Percentiles rank a stretch among this genome's conserved stretches.
phyloP scores from a whole-genome alignment of 2,797 vertebrate species.

The Neomorphus geoffroyi region DNA sequence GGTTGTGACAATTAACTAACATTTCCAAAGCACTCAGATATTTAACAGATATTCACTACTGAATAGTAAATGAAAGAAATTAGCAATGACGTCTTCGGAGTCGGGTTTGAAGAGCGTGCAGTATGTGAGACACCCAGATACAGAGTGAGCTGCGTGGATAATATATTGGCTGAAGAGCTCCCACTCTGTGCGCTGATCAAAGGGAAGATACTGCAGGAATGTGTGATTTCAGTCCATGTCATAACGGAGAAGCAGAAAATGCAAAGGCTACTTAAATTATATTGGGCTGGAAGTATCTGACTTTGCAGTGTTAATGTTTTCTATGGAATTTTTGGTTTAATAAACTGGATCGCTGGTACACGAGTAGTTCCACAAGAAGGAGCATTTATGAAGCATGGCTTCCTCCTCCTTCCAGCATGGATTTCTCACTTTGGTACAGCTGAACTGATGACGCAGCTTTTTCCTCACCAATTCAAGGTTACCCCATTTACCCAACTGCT shows the following conservation, averaged over 20 bases:
- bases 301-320: neutral
- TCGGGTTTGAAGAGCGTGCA: rapidly evolving
- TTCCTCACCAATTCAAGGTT: neutral
- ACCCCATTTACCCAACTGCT: neutral
- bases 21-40: neutral
- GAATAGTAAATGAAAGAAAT: neutral
- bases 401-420: neutral
- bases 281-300: neutral
- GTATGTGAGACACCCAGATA: rapidly evolving
- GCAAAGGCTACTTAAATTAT: neutral
- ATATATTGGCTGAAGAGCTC: neutral
- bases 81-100: neutral
- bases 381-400: neutral
- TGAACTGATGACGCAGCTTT: neutral
- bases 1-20: neutral
- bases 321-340: neutral
- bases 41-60: neutral
- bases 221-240: neutral
- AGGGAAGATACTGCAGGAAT: neutral
- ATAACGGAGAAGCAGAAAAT: neutral
- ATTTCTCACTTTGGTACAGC: neutral
- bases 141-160: rapidly evolving
- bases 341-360: neutral
- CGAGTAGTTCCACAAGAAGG: neutral
- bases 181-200: rapidly evolving